These are phyloP conservation scores for Xanthia icteritia DNA, from an alignment of 2,888 invertebrate species.

Conservation along the genomic window DNA sequence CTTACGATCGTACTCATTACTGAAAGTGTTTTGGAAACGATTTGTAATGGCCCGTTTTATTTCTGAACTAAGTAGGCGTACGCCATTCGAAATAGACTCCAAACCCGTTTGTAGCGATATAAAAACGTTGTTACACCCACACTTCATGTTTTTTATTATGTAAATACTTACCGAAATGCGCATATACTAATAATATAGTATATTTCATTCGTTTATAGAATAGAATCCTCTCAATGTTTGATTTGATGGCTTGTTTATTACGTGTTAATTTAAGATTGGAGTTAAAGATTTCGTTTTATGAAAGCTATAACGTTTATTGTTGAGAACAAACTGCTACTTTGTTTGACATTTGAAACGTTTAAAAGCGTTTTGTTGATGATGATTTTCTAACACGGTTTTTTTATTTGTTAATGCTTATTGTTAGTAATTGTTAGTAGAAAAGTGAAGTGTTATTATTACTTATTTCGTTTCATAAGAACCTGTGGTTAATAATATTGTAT, in stretches of 20 bases:
- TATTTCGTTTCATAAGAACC: constrained; percentile 1
- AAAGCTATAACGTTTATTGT: constrained; percentile 47
- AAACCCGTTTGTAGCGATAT: constrained; percentile 57
- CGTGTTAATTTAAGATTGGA: constrained; percentile 61
- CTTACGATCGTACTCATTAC: constrained; percentile 84
- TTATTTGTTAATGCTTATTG: constrained; percentile 32
- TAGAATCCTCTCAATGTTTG: constrained; percentile 55
- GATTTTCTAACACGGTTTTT: constrained; percentile 14
- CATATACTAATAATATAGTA: constrained; percentile 51
- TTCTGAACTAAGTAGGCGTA: constrained; percentile 67
- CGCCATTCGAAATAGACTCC: constrained; percentile 50
- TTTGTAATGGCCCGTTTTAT: constrained; percentile 79
- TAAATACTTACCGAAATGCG: constrained; percentile 58
- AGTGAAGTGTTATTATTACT: constrained; percentile 10
- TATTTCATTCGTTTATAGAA: constrained; percentile 60
- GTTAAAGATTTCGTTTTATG: constrained; percentile 63
- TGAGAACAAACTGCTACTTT: constrained; percentile 50
- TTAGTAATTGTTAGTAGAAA: constrained; percentile 23
- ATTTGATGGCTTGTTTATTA: constrained; percentile 64
- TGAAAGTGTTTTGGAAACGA: constrained; percentile 83
- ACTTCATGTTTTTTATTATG: constrained; percentile 60
- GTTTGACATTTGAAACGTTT: constrained; percentile 61
- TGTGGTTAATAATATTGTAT: not conserved
- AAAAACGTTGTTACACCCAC: constrained; percentile 58
- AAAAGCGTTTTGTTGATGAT: constrained; percentile 32